Evolutionary conservation across 2,797 vertebrate species (phyloP), one percentile per base, ranked within the genome.

Genomic region (Presbytis comata): DNA sequence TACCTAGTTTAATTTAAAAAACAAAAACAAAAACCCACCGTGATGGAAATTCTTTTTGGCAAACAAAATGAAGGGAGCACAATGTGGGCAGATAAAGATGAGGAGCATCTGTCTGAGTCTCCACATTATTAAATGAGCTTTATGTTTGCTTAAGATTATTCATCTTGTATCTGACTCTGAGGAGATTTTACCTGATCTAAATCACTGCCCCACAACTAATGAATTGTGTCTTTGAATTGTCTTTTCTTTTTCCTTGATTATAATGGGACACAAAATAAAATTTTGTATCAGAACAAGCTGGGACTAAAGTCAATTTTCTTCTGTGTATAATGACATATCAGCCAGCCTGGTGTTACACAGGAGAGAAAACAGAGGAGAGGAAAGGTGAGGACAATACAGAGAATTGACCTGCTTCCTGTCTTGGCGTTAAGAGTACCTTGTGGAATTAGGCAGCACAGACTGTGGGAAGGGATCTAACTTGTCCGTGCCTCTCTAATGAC

Each of bases 241-340:
- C 94, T 97, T 94, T 87, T 98, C 41, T 59, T 98, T 97, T 84
- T 91, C 94, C 98, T 89, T 87, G 97, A 94, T 98, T 97, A 90
- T 97, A 98, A 98, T 95, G 94, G 95, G 74, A 92, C 87, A 96
- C 70, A 97, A 98, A 98, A 97, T 97, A 95, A 96, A 97, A 67
- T 89, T 87, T 11, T 50, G 84, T 97, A 96, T 92, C 94, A 92
- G 97, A 98, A 97, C 59, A 97, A 96, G 93, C 90, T 96, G 84
- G 87, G 95, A 98, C 97, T 98, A 92, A 98, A 98, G 96, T 97
- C 95, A 97, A 76, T 98, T 98, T 98, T 96, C 94, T 84, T 96
- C 91, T 97, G 84, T 92, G 76, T 92, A 80, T 94, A 96, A 95
- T 92, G 93, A 86, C 95, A 91, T 92, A 89, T 59, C 89, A 97